A percentile compares a stretch with the other conserved stretches of the same genome.
Evolutionary conservation across 2,797 vertebrate species (phyloP).

Genomic region (Gymnothorax reevesii): DNA sequence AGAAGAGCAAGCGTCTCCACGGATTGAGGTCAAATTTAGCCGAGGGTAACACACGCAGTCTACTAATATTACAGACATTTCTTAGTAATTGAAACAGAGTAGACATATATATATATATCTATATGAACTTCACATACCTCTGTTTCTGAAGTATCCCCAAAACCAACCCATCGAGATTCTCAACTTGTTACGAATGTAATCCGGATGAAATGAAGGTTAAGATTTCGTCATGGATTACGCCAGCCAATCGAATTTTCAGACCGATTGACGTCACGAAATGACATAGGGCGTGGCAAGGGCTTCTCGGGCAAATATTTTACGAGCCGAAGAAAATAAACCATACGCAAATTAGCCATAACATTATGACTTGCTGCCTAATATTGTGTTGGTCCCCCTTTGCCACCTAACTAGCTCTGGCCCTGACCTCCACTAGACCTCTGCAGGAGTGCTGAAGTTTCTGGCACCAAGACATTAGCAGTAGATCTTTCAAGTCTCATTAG

Average conservation of each 20-base stretch:
- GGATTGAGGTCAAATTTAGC: background rate
- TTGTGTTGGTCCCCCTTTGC: no score
- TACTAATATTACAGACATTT: background rate
- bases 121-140: background rate
- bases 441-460: no score
- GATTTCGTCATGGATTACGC: slow-evolving; percentile 57
- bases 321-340: no score
- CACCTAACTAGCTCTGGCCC: no score
- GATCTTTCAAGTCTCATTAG: no score
- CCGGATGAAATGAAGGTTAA: slow-evolving; percentile 64
- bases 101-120: background rate
- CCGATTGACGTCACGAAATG: background rate
- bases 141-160: slow-evolving; percentile 29
- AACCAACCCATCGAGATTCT: slow-evolving; percentile 25
- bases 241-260: slow-evolving; percentile 64
- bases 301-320: no score
- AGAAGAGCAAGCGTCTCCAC: background rate
- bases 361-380: no score
- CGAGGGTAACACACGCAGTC: background rate
- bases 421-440: no score
- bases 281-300: no score
- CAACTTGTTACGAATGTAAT: background rate
- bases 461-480: no score
- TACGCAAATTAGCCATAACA: no score
- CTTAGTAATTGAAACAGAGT: background rate